phyloP scores from a whole-genome alignment of 1,140 invertebrate species.

The Branchinecta lynchi region DNA sequence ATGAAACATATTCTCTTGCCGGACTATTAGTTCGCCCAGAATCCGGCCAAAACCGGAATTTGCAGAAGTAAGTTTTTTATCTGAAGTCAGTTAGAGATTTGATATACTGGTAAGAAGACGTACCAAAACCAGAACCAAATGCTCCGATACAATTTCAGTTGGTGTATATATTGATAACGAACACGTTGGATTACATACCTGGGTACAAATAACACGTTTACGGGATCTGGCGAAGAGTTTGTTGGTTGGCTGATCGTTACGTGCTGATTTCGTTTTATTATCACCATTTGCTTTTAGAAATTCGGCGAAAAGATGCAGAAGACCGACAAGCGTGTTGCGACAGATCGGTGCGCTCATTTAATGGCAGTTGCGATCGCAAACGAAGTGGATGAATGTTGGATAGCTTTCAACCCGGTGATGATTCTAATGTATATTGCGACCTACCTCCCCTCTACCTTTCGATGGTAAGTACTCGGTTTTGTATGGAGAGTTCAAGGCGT shows the following conservation, averaged over 20 bases:
- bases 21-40: too few species aligned
- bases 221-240: too few species aligned
- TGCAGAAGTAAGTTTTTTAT: too few species aligned
- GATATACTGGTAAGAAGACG: too few species aligned
- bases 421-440: slow-evolving; percentile 43
- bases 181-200: neutral
- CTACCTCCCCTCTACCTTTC: slow-evolving; percentile 46
- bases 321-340: slow-evolving; percentile 44
- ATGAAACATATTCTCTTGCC: too few species aligned
- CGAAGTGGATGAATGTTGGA: slow-evolving; percentile 57
- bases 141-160: too few species aligned
- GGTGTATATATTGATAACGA: too few species aligned
- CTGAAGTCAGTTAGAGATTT: too few species aligned
- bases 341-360: slow-evolving; percentile 52
- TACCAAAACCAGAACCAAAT: too few species aligned
- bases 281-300: slow-evolving; percentile 32
- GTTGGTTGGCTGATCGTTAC: neutral
- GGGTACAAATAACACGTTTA: too few species aligned
- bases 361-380: slow-evolving; percentile 59
- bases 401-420: slow-evolving; percentile 45
- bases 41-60: too few species aligned
- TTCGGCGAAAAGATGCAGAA: slow-evolving; percentile 36
- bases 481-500: neutral
- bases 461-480: slow-evolving; percentile 33
- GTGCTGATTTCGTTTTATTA: neutral